These are phyloP conservation scores for Drosophila albomicans DNA, from an alignment of 1,140 invertebrate species.

Conservation along the genomic window DNA sequence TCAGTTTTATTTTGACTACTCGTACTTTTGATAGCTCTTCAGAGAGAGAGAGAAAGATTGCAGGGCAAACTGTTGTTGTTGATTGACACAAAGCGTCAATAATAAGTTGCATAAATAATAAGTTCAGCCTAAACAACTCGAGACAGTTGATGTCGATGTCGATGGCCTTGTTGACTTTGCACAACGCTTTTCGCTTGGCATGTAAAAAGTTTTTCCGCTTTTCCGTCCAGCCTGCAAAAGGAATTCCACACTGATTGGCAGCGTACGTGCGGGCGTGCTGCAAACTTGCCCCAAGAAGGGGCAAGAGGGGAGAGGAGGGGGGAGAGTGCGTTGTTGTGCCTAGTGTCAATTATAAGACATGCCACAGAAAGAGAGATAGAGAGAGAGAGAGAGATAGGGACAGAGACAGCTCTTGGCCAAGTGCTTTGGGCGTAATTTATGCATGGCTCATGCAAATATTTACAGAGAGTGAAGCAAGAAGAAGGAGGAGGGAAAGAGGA, in stretches of 20 bases:
- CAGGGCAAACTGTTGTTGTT: constrained; percentile 8
- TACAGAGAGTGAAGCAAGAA: constrained; percentile 14
- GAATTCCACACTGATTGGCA: constrained; percentile 54
- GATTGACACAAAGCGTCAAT: constrained; percentile 57
- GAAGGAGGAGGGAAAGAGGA: not conserved
- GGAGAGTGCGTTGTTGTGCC: constrained; percentile 32
- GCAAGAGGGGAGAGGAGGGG: not conserved
- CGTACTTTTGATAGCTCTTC: too few species aligned
- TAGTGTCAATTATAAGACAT: constrained; percentile 50
- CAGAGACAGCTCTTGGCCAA: constrained; percentile 51
- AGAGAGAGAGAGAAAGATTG: too few species aligned
- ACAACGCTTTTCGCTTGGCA: constrained; percentile 11
- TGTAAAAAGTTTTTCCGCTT: constrained; percentile 43
- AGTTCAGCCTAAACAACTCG: constrained; percentile 46
- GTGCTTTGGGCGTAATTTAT: constrained; percentile 72
- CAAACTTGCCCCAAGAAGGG: constrained; percentile 11
- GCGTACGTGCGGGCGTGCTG: constrained; percentile 67
- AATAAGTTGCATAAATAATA: constrained; percentile 72
- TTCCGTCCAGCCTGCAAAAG: constrained; percentile 18
- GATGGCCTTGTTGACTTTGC: constrained; percentile 58
- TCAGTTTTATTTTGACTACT: too few species aligned
- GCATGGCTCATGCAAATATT: constrained; percentile 63
- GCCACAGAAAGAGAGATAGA: not conserved
- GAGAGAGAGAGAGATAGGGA: too few species aligned
- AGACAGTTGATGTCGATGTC: constrained; percentile 40